Percentiles rank a stretch among this genome's conserved stretches.
Evolutionary conservation across 2,888 invertebrate genomes (phyloP).

Genomic region (Crioceris asparagi): DNA sequence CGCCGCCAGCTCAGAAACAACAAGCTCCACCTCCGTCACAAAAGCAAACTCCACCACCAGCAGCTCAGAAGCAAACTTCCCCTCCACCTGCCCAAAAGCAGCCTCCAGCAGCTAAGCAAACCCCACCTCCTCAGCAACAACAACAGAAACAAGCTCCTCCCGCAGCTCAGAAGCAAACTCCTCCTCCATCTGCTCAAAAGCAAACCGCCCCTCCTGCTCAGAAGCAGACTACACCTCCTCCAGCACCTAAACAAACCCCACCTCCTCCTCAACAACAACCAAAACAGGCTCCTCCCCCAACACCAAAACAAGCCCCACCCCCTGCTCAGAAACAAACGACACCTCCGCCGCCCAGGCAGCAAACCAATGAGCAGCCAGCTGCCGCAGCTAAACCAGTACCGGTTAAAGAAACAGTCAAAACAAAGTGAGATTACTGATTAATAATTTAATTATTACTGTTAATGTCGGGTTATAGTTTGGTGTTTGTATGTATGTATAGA

Average conservation of each 20-base stretch:
- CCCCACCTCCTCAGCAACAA: conserved; percentile 1
- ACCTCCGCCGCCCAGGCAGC: too few relatives aligned
- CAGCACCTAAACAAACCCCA: not conserved
- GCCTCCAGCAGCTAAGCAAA: not conserved
- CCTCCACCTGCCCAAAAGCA: not conserved
- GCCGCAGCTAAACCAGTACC: too few relatives aligned
- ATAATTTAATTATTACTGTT: too few relatives aligned
- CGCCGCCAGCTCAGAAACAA: too few relatives aligned
- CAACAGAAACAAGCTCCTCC: not conserved
- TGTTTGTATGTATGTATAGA: too few relatives aligned
- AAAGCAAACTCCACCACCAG: conserved; percentile 14
- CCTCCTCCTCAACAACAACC: not conserved
- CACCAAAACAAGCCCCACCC: too few relatives aligned
- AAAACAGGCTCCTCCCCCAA: not conserved
- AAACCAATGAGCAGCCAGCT: too few relatives aligned
- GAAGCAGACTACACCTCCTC: conserved; percentile 2
- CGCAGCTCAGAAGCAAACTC: not conserved
- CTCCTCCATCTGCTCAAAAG: not conserved
- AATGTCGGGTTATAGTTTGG: too few relatives aligned
- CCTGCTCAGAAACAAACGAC: too few relatives aligned
- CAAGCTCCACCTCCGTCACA: conserved; percentile 15
- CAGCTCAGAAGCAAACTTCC: not conserved
- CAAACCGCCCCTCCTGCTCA: conserved; percentile 1
- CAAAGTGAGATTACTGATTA: too few relatives aligned
- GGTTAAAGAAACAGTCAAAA: too few relatives aligned